phyloP scores from a whole-genome alignment of 1,140 invertebrate genomes.

The Hycleus cichorii region DNA sequence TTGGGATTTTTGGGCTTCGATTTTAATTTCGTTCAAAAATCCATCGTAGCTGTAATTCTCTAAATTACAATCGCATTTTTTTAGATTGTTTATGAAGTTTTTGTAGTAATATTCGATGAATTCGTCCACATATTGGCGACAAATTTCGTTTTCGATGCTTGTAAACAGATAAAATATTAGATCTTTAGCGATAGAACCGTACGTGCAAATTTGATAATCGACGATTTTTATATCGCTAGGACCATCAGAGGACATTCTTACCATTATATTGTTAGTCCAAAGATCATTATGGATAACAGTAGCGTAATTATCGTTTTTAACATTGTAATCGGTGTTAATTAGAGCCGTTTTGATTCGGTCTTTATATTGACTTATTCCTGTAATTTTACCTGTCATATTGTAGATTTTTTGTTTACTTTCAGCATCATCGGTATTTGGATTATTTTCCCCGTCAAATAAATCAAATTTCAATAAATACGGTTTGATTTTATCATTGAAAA shows the following conservation, averaged over 20 bases:
- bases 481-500: background rate
- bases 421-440: background rate
- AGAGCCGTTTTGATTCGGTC: background rate
- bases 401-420: background rate
- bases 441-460: background rate
- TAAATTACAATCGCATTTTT: conserved; percentile 17
- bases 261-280: conserved; percentile 54
- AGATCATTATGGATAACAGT: conserved; percentile 49
- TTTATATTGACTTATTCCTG: background rate
- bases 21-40: conserved; percentile 17
- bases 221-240: conserved; percentile 47
- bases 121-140: conserved; percentile 38
- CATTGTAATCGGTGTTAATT: background rate
- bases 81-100: conserved; percentile 37
- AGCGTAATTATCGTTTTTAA: conserved; percentile 38
- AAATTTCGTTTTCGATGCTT: conserved; percentile 40
- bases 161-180: conserved; percentile 48
- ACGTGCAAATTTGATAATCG: conserved; percentile 51
- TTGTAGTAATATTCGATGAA: conserved; percentile 46
- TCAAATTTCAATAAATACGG: conserved; percentile 2
- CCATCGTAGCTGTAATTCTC: conserved; percentile 13
- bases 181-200: conserved; percentile 46
- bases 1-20: conserved; percentile 5
- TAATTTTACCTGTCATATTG: background rate
- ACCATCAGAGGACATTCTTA: conserved; percentile 38